Conservation (phyloP, 2,888 invertebrate genomes). For the Galerucella nymphaeae region DNA sequence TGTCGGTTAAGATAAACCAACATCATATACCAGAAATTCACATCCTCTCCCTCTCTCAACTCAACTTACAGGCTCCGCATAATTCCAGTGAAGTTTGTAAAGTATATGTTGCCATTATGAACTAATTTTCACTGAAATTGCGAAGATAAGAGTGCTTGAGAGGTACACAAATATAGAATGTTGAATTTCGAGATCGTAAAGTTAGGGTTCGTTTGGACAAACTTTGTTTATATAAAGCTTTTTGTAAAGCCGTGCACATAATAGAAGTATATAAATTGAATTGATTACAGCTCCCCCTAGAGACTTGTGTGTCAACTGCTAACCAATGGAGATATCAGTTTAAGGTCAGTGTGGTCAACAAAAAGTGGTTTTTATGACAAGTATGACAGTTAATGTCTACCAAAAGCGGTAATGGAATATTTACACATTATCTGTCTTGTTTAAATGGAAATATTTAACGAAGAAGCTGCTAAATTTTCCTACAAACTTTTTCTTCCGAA, state of each 20-base stretch:
- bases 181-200: conserved; percentile 8
- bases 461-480: background rate
- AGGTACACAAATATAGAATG: conserved; percentile 8
- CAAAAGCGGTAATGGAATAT: too few species aligned
- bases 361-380: too few species aligned
- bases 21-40: background rate
- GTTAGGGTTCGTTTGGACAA: conserved; percentile 2
- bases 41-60: background rate
- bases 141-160: background rate
- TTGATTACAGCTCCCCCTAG: too few species aligned
- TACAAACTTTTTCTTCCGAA: background rate
- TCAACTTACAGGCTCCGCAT: conserved; percentile 4
- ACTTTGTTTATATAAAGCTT: conserved; percentile 6
- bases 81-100: conserved; percentile 8
- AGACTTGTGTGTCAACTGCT: too few species aligned
- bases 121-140: conserved; percentile 17
- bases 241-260: background rate
- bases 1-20: conserved; percentile 3
- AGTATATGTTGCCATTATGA: conserved; percentile 18
- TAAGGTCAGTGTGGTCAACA: too few species aligned
- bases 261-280: background rate
- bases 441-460: too few species aligned
- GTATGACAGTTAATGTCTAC: too few species aligned
- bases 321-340: too few species aligned
- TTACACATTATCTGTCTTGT: too few species aligned